Base-by-base conservation (phyloP, 2,888 invertebrate species). In the Anarsia innoxiella region DNA sequence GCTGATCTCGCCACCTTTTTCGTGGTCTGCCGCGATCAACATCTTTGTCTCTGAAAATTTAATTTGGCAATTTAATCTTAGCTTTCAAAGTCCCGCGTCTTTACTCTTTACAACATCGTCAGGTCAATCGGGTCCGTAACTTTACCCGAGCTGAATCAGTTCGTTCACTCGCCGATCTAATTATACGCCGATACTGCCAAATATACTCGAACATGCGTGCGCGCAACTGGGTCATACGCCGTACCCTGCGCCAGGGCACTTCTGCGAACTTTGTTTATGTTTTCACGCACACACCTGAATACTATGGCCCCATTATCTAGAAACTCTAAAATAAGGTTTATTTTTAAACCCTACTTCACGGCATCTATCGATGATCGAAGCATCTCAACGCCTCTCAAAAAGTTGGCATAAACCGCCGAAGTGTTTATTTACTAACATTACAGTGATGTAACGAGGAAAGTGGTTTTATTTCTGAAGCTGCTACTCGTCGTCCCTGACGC, bases 81-180 rank as follows among this genome's bases (percentile, higher is more conserved):
- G n/a, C n/a, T n/a, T n/a, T n/a, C n/a, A n/a, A n/a, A n/a, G n/a
- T n/a, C n/a, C n/a, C n/a, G n/a, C n/a, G n/a, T n/a, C n/a, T n/a
- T n/a, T n/a, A n/a, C n/a, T n/a, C n/a, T n/a, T n/a, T n/a, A n/a
- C n/a, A n/a, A n/a, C n/a, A n/a, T n/a, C n/a, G n/a, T n/a, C n/a
- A n/a, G n/a, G n/a, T n/a, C n/a, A n/a, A n/a, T n/a, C n/a, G n/a
- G n/a, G n/a, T n/a, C n/a, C 37, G 51, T 44, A 42, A 44, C 44
- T 39, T 41, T 45, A 49, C 36, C 45, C 41, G 41, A 45, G 23
- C 37, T 14, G n/a, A 10, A 13, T 37, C 42, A 45, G 60, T 49
- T 51, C 61, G 52, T 59, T 59, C 56, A 55, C 60, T 46, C 52
- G 39, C 27, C n/a, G n/a, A n/a, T n/a, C 55, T 54, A 53, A 59